phyloP scores from a whole-genome alignment of 2,113 vertebrate genomes.

The Symphodus melops region DNA sequence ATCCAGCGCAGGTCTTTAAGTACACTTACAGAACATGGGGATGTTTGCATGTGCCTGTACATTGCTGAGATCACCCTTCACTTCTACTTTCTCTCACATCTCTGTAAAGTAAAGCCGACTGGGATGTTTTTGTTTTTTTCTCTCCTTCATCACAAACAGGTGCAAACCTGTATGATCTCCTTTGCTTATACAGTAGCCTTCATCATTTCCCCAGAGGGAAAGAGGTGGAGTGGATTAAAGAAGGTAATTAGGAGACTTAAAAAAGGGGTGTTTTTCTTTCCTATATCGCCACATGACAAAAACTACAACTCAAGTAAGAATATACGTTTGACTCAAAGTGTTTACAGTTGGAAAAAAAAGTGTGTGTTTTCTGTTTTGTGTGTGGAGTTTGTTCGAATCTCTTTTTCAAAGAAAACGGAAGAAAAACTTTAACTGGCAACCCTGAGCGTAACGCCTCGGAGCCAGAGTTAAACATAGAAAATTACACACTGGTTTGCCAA shows the following conservation, averaged over 20 bases:
- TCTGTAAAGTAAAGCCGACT: not conserved
- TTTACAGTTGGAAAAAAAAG: not conserved
- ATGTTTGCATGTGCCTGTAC: not conserved
- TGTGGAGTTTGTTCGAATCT: conserved; percentile 48
- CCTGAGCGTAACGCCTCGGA: conserved; percentile 48
- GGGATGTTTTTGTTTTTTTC: conserved; percentile 16
- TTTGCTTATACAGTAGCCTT: conserved; percentile 35
- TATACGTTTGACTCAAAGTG: not conserved
- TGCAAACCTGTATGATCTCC: conserved; percentile 42
- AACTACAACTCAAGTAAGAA: not conserved
- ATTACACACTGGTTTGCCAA: conserved; percentile 78
- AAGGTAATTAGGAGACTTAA: not conserved
- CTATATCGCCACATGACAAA: not conserved
- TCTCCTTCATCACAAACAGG: conserved; percentile 49
- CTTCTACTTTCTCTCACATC: not conserved
- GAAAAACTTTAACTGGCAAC: conserved; percentile 51
- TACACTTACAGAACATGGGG: no score
- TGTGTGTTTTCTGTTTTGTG: conserved; percentile 28
- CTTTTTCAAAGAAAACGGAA: conserved; percentile 22
- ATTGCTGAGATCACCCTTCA: not conserved
- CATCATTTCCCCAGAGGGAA: conserved; percentile 50
- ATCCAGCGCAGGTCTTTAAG: not conserved
- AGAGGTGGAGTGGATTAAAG: conserved; percentile 4
- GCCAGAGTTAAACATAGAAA: conserved; percentile 83
- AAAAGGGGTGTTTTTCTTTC: not conserved